Percentiles rank a stretch among this genome's conserved stretches.
Evolutionary conservation across 2,888 invertebrate species (phyloP).

Genomic region (Ophion ventricosus): DNA sequence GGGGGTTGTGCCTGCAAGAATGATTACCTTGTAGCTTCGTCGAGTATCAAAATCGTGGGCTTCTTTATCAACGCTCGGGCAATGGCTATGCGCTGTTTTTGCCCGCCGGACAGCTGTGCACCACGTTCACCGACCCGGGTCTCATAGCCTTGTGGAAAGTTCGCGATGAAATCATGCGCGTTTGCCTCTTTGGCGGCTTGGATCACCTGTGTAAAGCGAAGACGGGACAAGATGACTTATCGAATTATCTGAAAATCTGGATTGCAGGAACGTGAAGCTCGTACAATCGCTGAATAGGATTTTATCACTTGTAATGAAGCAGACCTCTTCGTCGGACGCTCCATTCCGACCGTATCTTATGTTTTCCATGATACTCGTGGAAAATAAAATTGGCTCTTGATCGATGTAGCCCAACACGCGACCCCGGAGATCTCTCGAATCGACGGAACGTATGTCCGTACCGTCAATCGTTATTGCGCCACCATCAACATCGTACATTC

Average conservation of each 20-base stretch:
- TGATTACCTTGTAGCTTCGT: conserved; percentile 95
- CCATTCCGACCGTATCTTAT: conserved; percentile 94
- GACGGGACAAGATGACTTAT: not conserved
- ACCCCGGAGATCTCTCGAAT: conserved; percentile 94
- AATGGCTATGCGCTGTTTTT: conserved; percentile 97
- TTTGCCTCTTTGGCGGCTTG: conserved; percentile 94
- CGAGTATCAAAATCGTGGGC: conserved; percentile 93
- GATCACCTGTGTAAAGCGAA: conserved; percentile 85
- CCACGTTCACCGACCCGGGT: conserved; percentile 96
- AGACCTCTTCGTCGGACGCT: conserved; percentile 88
- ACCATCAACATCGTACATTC: conserved; percentile 91
- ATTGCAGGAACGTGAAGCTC: not conserved
- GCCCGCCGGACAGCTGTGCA: conserved; percentile 96
- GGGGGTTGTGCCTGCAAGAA: not conserved
- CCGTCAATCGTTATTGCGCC: conserved; percentile 92
- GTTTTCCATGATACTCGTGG: conserved; percentile 95
- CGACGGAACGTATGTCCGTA: conserved; percentile 88
- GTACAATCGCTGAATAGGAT: not conserved
- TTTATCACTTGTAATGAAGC: not conserved
- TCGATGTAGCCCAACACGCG: conserved; percentile 94
- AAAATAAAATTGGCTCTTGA: conserved; percentile 97
- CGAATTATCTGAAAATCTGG: not conserved
- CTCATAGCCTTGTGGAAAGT: conserved; percentile 92
- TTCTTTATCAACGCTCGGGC: conserved; percentile 96
- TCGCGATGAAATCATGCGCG: conserved; percentile 94